phyloP scores from a whole-genome alignment of 1,140 invertebrate species.

The Belonocnema kinseyi region DNA sequence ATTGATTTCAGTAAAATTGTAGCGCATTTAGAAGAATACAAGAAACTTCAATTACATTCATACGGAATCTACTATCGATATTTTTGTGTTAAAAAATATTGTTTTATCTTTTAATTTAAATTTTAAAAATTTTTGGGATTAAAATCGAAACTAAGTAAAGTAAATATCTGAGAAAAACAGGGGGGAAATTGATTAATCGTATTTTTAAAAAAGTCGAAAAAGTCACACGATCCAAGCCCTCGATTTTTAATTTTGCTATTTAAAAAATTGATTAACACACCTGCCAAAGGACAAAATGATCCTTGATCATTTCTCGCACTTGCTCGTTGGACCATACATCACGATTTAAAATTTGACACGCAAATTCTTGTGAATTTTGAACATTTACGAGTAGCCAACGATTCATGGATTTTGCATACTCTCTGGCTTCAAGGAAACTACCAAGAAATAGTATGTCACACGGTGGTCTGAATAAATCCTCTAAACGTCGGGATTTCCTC shows the following conservation, averaged over 20 bases:
- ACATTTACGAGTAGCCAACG: conserved; percentile 88
- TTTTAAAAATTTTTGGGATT: too few relatives aligned
- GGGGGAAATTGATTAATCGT: too few relatives aligned
- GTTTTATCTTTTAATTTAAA: too few relatives aligned
- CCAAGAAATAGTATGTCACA: conserved; percentile 84
- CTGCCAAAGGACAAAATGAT: conserved; percentile 89
- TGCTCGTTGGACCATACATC: conserved; percentile 85
- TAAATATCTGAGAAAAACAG: too few relatives aligned
- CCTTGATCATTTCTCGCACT: conserved; percentile 81
- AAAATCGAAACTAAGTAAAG: too few relatives aligned
- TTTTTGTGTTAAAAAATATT: too few relatives aligned
- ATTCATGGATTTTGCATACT: conserved; percentile 78
- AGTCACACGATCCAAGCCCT: too few relatives aligned
- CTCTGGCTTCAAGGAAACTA: conserved; percentile 80
- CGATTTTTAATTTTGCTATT: not conserved
- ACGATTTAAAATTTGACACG: conserved; percentile 84
- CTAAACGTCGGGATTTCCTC: conserved; percentile 77
- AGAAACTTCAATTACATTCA: too few relatives aligned
- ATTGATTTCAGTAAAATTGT: too few relatives aligned
- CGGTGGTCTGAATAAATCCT: conserved; percentile 86
- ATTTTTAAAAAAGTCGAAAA: too few relatives aligned
- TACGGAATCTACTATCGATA: too few relatives aligned
- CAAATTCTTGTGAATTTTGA: conserved; percentile 86
- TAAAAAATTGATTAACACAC: conserved; percentile 66
- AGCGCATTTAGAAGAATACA: too few relatives aligned